Conservation (phyloP, 2,113 vertebrate species). For the Psilopsiagon aymara region DNA sequence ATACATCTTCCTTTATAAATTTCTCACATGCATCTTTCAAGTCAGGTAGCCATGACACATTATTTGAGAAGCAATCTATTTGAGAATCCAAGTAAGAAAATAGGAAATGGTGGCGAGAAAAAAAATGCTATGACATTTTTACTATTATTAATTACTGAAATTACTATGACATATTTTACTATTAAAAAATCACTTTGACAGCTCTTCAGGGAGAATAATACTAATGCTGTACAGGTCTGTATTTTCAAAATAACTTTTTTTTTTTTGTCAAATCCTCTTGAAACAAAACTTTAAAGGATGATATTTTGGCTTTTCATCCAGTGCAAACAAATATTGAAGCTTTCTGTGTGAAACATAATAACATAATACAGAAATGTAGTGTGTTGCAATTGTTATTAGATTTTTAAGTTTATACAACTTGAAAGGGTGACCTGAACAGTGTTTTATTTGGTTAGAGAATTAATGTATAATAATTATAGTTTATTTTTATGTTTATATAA, state of each 20-base stretch:
- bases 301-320: neutral
- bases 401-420: neutral
- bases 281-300: neutral
- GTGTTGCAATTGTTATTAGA: neutral
- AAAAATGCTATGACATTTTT: neutral
- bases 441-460: neutral
- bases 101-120: neutral
- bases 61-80: neutral
- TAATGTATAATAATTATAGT: neutral
- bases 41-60: neutral
- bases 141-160: too few relatives aligned
- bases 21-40: neutral
- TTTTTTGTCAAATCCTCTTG: neutral
- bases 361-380: neutral
- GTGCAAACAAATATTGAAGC: neutral
- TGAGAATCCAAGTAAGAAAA: neutral
- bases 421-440: neutral
- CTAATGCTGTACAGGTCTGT: neutral
- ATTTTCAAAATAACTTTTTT: neutral
- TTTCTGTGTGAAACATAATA: neutral
- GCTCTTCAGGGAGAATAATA: neutral
- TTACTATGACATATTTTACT: neutral
- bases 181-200: neutral
- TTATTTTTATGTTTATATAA: neutral
- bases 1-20: neutral